phyloP scores from a whole-genome alignment of 2,797 vertebrate species.

The Trachops cirrhosus region DNA sequence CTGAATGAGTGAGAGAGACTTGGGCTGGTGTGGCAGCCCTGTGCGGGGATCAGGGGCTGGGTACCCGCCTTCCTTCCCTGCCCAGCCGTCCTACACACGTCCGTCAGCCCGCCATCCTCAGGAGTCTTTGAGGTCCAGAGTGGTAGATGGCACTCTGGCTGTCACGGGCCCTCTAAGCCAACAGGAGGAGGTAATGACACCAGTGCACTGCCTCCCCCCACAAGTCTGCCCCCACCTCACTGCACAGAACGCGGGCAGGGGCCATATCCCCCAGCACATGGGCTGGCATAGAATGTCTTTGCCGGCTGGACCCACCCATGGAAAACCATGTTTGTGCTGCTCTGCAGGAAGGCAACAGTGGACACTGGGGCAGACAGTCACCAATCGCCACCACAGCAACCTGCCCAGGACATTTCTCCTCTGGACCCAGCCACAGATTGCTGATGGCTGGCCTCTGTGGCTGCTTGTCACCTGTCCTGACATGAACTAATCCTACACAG shows the following conservation, averaged over 20 bases:
- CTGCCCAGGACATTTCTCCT: not conserved
- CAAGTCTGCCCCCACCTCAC: not conserved
- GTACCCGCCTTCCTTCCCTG: no score
- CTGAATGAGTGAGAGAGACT: not conserved
- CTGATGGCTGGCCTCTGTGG: not conserved
- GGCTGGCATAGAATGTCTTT: not conserved
- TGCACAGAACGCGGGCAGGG: not conserved
- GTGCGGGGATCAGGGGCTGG: not conserved
- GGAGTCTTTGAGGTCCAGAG: no score
- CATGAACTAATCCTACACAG: not conserved
- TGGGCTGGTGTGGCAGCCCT: not conserved
- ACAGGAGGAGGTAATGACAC: not conserved
- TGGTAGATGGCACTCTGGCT: not conserved
- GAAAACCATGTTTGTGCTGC: not conserved
- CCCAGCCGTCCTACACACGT: fast-evolving
- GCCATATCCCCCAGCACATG: not conserved
- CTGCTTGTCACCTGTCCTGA: not conserved
- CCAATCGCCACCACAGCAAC: not conserved
- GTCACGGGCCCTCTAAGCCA: not conserved
- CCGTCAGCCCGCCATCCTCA: not conserved
- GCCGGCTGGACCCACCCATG: not conserved
- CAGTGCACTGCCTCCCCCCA: not conserved
- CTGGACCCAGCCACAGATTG: not conserved
- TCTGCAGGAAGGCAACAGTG: not conserved
- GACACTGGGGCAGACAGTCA: no score